Percentiles rank a stretch among this genome's conserved stretches.
Evolutionary conservation across 2,797 vertebrate species (phyloP).

Genomic region (Alouatta caraya): DNA sequence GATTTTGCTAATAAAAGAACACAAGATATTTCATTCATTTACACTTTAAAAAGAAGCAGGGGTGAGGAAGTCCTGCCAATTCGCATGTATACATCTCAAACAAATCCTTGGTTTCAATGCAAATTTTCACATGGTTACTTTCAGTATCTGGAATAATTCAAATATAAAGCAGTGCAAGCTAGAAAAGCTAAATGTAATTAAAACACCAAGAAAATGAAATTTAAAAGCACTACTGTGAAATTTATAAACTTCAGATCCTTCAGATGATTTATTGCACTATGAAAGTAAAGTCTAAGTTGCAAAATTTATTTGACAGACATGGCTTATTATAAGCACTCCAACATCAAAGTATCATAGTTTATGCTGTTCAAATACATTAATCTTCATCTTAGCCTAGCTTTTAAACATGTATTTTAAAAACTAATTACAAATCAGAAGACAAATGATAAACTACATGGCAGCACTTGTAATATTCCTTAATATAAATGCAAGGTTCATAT

Average conservation of each 20-base stretch:
- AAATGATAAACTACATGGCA: conserved; percentile 59
- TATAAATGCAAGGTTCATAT: conserved; percentile 49
- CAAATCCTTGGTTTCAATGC: background rate
- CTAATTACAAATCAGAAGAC: conserved; percentile 56
- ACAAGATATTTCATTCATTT: conserved; percentile 10
- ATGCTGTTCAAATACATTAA: conserved; percentile 63
- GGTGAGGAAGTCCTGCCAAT: background rate
- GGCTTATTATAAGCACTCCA: conserved; percentile 51
- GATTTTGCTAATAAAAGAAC: conserved; percentile 42
- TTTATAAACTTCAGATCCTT: conserved; percentile 46
- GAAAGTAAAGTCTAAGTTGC: conserved; percentile 58
- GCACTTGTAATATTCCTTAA: conserved; percentile 58
- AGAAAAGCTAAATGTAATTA: conserved; percentile 34
- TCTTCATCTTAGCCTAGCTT: conserved; percentile 54
- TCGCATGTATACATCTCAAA: background rate
- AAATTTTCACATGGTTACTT: conserved; percentile 16
- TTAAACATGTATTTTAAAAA: conserved; percentile 42
- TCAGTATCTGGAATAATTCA: conserved; percentile 33
- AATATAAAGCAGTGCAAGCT: background rate
- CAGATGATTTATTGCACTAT: conserved; percentile 53
- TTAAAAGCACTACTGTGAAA: conserved; percentile 43
- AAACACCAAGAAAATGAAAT: conserved; percentile 41
- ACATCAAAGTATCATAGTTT: conserved; percentile 59
- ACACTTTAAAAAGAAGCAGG: background rate
- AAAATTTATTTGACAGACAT: conserved; percentile 69